Base-by-base conservation (phyloP, 2,113 vertebrate genomes). In the Butorides virescens region DNA sequence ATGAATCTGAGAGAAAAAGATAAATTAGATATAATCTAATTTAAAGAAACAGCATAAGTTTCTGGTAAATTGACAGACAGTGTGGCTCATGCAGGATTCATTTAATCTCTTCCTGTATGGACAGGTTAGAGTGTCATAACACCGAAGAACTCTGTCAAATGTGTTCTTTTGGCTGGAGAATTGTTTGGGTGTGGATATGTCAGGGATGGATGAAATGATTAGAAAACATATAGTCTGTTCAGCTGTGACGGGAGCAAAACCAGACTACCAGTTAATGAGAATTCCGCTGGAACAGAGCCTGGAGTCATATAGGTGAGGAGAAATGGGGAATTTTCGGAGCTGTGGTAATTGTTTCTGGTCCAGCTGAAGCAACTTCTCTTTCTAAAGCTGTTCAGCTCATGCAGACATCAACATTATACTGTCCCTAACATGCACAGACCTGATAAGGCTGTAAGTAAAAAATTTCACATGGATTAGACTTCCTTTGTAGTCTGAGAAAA, bases 131-230 rank as follows among this genome's bases (percentile, higher is more conserved):
- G 49, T 62, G 50, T 87, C 27, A 7, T 56, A 82, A 62, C 32
- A 47, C 13, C 1, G 3, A 71, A 61, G 32, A 92, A 23, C 56
- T 79, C 49, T 53, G 61, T 83, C 47, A 68, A 46, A 47, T 71
- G 13, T 81, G 34, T 68, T 79, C 42, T 76, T 71, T 67, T 92
- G 92, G 87, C 84, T 88, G 55, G 62, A 73, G 46, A 66, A 36
- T 59, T 91, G 53, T 95, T 96, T 95, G 92, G 77, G 71, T 97
- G 89, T 89, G 61, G 66, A 10, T 91, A 9, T 32, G 36, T 67
- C 59, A 94, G 58, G 39, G 76, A 19, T 74, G 53, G 30, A 36
- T 89, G 30, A 91, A 75, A 85, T 47, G 2, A 34, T 34, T 55
- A 53, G 80, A 92, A 78, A 94, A 82, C 47, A 46, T 34, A 16